Conservation (phyloP, 1,140 invertebrate genomes). For the Magallana angulata region DNA sequence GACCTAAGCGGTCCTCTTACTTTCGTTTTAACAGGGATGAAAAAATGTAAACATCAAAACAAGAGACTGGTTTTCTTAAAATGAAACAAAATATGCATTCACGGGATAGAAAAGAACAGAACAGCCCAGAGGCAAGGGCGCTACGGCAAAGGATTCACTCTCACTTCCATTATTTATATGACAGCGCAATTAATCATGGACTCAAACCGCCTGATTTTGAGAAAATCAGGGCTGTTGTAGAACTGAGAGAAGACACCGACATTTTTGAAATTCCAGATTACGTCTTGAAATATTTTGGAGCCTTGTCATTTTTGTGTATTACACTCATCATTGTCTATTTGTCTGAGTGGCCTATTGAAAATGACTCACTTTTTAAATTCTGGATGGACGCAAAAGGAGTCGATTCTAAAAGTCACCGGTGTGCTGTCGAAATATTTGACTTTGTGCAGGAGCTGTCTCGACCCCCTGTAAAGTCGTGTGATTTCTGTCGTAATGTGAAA, state of each 20-base stretch:
- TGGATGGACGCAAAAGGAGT: slow-evolving; percentile 58
- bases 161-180: slow-evolving; percentile 14
- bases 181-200: neutral
- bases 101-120: neutral
- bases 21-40: too few relatives aligned
- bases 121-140: neutral
- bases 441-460: slow-evolving; percentile 84
- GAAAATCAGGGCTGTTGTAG: neutral
- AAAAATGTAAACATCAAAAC: too few relatives aligned
- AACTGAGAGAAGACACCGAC: neutral
- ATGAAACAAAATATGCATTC: neutral
- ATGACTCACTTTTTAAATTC: slow-evolving; percentile 53
- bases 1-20: too few relatives aligned
- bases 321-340: slow-evolving; percentile 40
- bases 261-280: neutral
- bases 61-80: too few relatives aligned
- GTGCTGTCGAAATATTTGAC: slow-evolving; percentile 82
- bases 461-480: slow-evolving; percentile 87
- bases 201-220: neutral
- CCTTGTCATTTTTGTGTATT: neutral
- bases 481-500: slow-evolving; percentile 86
- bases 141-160: neutral
- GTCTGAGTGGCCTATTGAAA: slow-evolving; percentile 69
- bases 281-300: neutral
- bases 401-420: slow-evolving; percentile 67